phyloP scores from a whole-genome alignment of 2,113 vertebrate species.

The Eolophus roseicapilla region DNA sequence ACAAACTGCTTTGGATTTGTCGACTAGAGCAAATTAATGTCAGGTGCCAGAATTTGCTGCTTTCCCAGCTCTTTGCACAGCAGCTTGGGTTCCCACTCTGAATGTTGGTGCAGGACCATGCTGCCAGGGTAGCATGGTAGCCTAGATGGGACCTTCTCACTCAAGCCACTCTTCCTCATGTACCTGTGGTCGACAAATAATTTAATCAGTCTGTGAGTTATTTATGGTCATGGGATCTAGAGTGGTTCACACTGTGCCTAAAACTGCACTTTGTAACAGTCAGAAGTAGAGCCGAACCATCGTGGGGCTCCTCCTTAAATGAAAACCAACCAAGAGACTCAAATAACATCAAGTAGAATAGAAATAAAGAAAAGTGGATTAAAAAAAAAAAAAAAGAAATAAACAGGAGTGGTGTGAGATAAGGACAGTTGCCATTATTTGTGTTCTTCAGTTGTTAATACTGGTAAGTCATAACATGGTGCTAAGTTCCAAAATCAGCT shows the following conservation, averaged over 20 bases:
- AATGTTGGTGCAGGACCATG: accelerated
- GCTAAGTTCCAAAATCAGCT: background rate
- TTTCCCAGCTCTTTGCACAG: background rate
- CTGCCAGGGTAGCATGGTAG: background rate
- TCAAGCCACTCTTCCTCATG: background rate
- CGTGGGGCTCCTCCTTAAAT: background rate
- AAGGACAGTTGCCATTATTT: background rate
- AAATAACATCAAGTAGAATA: background rate
- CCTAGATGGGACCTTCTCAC: background rate
- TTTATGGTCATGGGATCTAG: background rate
- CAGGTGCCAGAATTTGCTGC: background rate
- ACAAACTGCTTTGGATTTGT: background rate
- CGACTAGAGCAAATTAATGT: background rate
- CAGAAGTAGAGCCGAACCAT: background rate
- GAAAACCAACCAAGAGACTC: background rate
- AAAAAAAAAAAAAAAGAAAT: background rate
- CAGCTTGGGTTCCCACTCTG: background rate
- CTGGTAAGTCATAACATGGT: background rate
- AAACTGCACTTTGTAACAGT: background rate
- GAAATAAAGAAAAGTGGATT: background rate
- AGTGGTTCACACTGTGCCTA: background rate
- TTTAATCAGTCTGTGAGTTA: background rate
- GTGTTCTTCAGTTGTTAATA: background rate
- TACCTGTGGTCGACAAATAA: background rate
- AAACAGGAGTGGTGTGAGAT: background rate